A percentile compares a stretch with the other conserved stretches of the same genome.
Conservation (phyloP, 2,797 vertebrate genomes). For the Xiphophorus birchmanni region DNA sequence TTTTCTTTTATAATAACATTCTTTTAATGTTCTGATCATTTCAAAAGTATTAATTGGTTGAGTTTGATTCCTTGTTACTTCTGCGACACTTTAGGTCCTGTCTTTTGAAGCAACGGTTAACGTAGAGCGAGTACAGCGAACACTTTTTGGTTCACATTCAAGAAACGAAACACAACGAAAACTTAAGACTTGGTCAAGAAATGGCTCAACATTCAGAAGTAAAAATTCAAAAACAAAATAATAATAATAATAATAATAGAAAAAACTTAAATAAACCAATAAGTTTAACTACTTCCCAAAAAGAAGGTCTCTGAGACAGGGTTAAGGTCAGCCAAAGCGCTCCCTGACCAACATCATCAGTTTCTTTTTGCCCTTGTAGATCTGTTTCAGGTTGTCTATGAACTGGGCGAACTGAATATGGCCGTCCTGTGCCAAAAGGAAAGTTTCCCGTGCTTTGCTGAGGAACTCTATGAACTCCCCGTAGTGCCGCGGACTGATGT, state of each 20-base stretch:
- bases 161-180: conserved; percentile 68
- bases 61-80: conserved; percentile 56
- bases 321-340: conserved; percentile 89
- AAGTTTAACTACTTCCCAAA: conserved; percentile 55
- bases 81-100: conserved; percentile 65
- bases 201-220: conserved; percentile 76
- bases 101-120: conserved; percentile 57
- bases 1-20: conserved; percentile 58
- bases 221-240: conserved; percentile 53
- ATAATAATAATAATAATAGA: background rate
- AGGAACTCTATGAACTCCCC: conserved; percentile 98
- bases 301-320: conserved; percentile 45
- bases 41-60: conserved; percentile 53
- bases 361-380: conserved; percentile 99
- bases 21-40: conserved; percentile 55
- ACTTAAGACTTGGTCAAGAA: conserved; percentile 60
- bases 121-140: conserved; percentile 66
- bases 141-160: conserved; percentile 74
- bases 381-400: conserved; percentile 99
- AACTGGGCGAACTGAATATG: conserved; percentile 98
- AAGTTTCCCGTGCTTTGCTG: conserved; percentile 96
- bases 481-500: conserved; percentile 98
- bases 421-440: conserved; percentile 95
- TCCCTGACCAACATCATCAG: conserved; percentile 98
- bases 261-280: conserved; percentile 71